Evolutionary conservation across 2,888 invertebrate genomes (phyloP).

Genomic region (Timandra comae): DNA sequence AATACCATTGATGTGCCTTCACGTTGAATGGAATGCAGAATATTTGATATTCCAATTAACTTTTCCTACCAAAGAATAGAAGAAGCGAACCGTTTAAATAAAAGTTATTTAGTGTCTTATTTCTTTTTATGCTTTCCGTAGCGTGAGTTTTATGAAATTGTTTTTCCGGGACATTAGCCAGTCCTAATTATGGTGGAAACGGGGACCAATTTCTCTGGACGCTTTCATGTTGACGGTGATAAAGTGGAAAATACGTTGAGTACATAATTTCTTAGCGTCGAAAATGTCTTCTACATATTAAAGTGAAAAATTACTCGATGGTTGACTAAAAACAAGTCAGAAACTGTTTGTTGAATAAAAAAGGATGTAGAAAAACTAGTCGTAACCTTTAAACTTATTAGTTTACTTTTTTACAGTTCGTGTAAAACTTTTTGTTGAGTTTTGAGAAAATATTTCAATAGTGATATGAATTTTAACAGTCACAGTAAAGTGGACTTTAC

Average conservation of each 20-base stretch:
- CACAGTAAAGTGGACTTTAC: too few species aligned
- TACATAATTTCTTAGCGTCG: constrained; percentile 57
- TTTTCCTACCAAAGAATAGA: constrained; percentile 22
- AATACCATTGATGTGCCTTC: constrained; percentile 5
- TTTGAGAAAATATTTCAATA: too few species aligned
- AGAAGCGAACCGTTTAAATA: constrained; percentile 21
- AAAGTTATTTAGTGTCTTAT: constrained; percentile 68
- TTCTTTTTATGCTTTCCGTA: constrained; percentile 55
- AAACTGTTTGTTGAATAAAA: too few species aligned
- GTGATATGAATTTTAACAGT: too few species aligned
- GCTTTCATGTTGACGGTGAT: constrained; percentile 66
- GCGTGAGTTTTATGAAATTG: constrained; percentile 71
- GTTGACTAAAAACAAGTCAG: too few species aligned
- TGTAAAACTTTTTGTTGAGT: too few species aligned
- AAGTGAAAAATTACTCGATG: too few species aligned
- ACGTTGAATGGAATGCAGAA: constrained; percentile 11
- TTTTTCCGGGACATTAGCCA: constrained; percentile 72
- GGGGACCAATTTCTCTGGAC: constrained; percentile 64
- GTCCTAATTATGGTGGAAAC: constrained; percentile 68
- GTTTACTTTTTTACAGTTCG: too few species aligned
- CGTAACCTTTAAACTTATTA: too few species aligned
- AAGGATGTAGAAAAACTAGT: too few species aligned
- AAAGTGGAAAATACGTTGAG: constrained; percentile 49
- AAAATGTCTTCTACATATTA: too few species aligned
- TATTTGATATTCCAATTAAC: constrained; percentile 3